Evolutionary conservation across 2,797 vertebrate species (phyloP).

Genomic region (Rousettus madagascariensis): DNA sequence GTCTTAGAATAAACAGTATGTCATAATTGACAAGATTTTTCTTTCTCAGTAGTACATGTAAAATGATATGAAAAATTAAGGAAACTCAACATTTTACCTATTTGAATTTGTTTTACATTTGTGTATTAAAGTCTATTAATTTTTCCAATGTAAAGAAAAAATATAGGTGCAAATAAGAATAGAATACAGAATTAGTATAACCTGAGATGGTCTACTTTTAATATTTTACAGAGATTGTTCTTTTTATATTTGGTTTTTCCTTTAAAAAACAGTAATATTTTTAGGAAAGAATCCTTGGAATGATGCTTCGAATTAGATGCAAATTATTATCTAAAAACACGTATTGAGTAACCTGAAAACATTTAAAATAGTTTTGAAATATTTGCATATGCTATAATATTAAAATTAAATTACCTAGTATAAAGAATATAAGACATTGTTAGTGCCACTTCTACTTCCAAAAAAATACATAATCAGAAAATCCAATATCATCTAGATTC

Average conservation of each 20-base stretch:
- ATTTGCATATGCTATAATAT: neutral
- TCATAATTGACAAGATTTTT: neutral
- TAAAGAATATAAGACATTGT: neutral
- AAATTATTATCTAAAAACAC: neutral
- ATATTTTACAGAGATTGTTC: neutral
- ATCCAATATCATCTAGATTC: neutral
- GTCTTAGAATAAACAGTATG: neutral
- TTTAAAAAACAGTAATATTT: neutral
- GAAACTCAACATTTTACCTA: neutral
- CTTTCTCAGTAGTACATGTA: neutral
- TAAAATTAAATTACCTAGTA: neutral
- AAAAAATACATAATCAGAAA: neutral
- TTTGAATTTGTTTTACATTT: neutral
- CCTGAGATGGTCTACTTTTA: neutral
- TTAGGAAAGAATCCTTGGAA: neutral
- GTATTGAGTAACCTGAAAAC: neutral
- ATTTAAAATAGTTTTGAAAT: neutral
- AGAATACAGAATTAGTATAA: neutral
- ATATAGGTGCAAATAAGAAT: neutral
- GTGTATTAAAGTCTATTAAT: neutral
- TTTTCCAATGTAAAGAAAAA: neutral
- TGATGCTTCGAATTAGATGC: neutral
- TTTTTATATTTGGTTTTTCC: neutral
- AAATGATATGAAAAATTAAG: neutral
- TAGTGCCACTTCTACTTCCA: neutral